Base-by-base conservation (phyloP, 2,888 invertebrate genomes). In the Sinotaia quadrata region DNA sequence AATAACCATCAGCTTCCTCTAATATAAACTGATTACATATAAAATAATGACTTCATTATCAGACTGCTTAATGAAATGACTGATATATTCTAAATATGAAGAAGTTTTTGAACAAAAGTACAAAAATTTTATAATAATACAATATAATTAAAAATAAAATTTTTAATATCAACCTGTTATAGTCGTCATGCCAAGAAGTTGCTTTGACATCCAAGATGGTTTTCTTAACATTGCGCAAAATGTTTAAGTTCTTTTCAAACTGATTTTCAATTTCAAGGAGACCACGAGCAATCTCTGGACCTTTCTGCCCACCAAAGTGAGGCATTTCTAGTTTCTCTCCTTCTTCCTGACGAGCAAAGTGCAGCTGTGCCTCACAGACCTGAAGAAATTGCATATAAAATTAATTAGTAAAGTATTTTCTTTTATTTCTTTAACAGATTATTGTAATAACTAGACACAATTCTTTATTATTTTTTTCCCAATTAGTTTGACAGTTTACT, bases 361-460 rank as follows among this genome's bases (percentile, higher is more conserved):
- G 93, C 71, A 94, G 93, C 93, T 96, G 95, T 62, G 94, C 93
- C 80, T 95, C 93, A 85, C 95, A 96, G 24, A 96, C 93, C 89
- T 96, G 68, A 2, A 75, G 59, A 41, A 31, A 47, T 18, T n/a
- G n/a, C n/a, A n/a, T n/a, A n/a, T n/a, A n/a, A n/a, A n/a, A n/a
- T n/a, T n/a, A n/a, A n/a, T n/a, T n/a, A n/a, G n/a, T n/a, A n/a
- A n/a, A n/a, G n/a, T n/a, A n/a, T n/a, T n/a, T n/a, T n/a, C n/a
- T n/a, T n/a, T n/a, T n/a, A n/a, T n/a, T n/a, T n/a, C n/a, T n/a
- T n/a, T n/a, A n/a, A n/a, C n/a, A n/a, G n/a, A n/a, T n/a, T n/a
- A n/a, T n/a, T n/a, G n/a, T n/a, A n/a, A n/a, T n/a, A n/a, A n/a
- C n/a, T n/a, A n/a, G n/a, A n/a, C n/a, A n/a, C n/a, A n/a, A n/a